Conservation (phyloP, 2,888 invertebrate genomes). For the Thymelicus acteon region DNA sequence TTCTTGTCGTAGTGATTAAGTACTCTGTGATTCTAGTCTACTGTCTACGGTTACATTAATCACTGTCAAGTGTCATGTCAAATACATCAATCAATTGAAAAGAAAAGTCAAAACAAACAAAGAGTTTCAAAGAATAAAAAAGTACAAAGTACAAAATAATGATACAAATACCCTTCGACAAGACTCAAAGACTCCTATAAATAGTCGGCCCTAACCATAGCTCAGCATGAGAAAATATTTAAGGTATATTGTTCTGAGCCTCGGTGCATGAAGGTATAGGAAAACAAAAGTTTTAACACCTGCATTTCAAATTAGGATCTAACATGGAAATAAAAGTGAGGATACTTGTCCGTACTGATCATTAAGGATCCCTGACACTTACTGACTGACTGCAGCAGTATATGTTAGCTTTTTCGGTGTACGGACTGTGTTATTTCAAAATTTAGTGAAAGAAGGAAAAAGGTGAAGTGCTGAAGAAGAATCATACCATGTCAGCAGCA, state of each 20-base stretch:
- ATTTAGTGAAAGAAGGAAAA: neutral
- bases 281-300: neutral
- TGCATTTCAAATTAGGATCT: neutral
- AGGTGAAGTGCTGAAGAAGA: neutral
- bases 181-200: constrained; percentile 1
- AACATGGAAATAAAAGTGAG: neutral
- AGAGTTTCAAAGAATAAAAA: neutral
- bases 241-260: constrained; percentile 4
- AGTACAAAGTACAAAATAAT: constrained; percentile 6
- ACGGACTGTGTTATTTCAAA: neutral
- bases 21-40: neutral
- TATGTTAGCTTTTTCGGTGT: neutral
- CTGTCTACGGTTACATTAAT: neutral
- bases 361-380: neutral
- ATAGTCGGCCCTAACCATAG: constrained; percentile 1
- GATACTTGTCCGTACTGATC: neutral
- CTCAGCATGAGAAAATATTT: neutral
- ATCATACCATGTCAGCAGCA: constrained; percentile 4
- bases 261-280: constrained; percentile 52
- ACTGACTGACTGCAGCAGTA: neutral
- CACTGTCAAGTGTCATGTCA: no score
- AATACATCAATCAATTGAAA: constrained; percentile 3
- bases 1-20: no score
- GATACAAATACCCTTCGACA: constrained; percentile 7
- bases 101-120: constrained; percentile 12